Evolutionary conservation across 2,888 invertebrate species (phyloP), one percentile per base, ranked within the genome.

Genomic region (Drosophila leonis): DNA sequence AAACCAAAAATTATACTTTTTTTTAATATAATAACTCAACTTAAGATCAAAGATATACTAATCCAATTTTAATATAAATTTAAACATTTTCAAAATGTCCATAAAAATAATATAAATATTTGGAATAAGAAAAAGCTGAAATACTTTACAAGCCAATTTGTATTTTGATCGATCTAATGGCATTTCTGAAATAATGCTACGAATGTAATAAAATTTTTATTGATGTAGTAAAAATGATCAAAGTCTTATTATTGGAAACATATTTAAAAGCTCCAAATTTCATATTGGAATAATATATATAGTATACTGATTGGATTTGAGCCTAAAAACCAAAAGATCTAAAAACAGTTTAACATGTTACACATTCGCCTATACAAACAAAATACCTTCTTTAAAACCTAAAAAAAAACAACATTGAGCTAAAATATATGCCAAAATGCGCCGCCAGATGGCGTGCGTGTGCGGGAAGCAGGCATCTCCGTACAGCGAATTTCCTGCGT

Each of bases 401-500:
- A 15, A 27, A 46, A 24, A 44, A 27, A 46, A 24, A 44, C 13
- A 42, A 24, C 10, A 31, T 27, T 13, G 41, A 61, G 51, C 44
- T 64, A 72, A 65, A 67, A 75, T 66, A 55, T 51, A 59, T 72
- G 62, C 55, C 48, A 67, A 52, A 51, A 42, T 18, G 37, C 33
- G 59, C 24, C 65, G 57, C 54, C 49, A 59, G 46, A 57, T 46
- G 59, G 55, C 55, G 52, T 42, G 44, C 39, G 39, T 20, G 33
- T 42, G 55, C 24, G 35, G 24, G 65, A 46, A 15, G 29, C 37
- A 31, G 1, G 39, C 20, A 39, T 48, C 54, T 46, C 59, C 27
- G 31, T 10, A 35, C 42, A 42, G 65, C 29, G 55, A 78, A 78
- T 72, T 76, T 82, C 72, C 82, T 75, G 72, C 65, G 80, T 60